Base-by-base conservation (phyloP, 2,888 invertebrate genomes). In the Junonia oenone region DNA sequence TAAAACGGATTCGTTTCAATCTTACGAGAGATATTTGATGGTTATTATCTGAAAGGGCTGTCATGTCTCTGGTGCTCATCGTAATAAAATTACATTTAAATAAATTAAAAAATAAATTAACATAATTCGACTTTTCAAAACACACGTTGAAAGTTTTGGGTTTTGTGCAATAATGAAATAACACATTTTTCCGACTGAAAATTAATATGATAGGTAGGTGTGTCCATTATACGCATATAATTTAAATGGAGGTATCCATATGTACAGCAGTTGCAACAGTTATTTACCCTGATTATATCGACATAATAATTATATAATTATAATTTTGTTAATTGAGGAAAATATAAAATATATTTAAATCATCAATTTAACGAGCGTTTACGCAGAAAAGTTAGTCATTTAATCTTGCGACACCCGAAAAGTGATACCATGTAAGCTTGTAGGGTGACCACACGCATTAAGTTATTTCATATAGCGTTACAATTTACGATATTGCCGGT, bases 351-450 rank as follows among this genome's bases (percentile, higher is more conserved):
- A 22, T 22, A 22, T 22, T 22, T 3, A 3, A 22, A 3, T 22
- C 22, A 22, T 22, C 29, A 29, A 29, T 5, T 8, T 9, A 8
- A 6, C 8, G 29, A 8, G 8, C 6, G 29, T 29, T 48, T 64
- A 62, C 48, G 52, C 58, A 72, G 75, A 75, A 80, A 73, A 65
- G 73, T 76, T 72, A 68, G 31, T n/a, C n/a, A 73, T 69, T 78
- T 78, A 76, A 79, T 75, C 80, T 73, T 61, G 78, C 75, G 76
- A 79, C 75, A 76, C 75, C 72, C 74, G 63, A 74, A 77, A 75
- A 71, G 63, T 68, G 65, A 69, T 72, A 67, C 71, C 66, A 52
- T 69, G 73, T 78, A 75, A 72, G 76, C 66, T 51, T 69, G 73
- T 78, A 75, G 73, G 76, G 77, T 74, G 67, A 70, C 75, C 77